Conservation (phyloP, 64 coral and sea anemone species). For the Stylophora pistillata region DNA sequence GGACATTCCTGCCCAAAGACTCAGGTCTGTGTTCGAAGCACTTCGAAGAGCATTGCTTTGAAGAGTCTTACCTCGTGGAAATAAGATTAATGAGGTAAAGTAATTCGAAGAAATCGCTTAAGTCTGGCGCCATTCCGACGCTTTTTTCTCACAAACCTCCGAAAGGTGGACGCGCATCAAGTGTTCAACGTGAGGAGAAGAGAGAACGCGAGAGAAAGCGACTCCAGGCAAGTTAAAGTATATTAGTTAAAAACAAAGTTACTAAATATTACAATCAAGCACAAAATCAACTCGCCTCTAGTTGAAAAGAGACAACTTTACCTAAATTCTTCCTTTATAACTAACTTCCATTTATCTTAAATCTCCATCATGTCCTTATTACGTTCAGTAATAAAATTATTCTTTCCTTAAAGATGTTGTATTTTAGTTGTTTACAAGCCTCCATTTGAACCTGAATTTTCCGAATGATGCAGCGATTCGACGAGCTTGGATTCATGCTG, state of each 20-base stretch:
- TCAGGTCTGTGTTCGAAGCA: constrained; percentile 38
- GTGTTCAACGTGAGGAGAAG: constrained; percentile 19
- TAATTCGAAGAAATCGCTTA: neutral
- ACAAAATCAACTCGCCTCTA: neutral
- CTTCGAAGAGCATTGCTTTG: constrained; percentile 26
- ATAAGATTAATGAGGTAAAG: constrained; percentile 10
- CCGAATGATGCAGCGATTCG: no score
- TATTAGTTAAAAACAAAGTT: no score
- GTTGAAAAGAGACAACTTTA: neutral
- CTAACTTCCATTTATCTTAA: no score
- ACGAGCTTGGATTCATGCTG: no score
- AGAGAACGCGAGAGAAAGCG: neutral
- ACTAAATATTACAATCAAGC: neutral
- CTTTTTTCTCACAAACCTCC: constrained; percentile 46
- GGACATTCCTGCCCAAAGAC: constrained; percentile 37
- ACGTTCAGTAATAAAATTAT: no score
- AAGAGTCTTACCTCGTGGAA: neutral
- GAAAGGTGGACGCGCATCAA: neutral
- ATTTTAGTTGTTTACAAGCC: no score
- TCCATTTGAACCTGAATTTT: no score
- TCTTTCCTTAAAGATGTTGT: no score
- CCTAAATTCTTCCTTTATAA: no score
- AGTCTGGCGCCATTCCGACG: constrained; percentile 22
- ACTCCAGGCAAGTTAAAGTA: neutral
- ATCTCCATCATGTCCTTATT: no score